Percentiles rank a stretch among this genome's conserved stretches.
phyloP scores from a whole-genome alignment of 2,797 vertebrate species.

The Yasuhikotakia modesta region DNA sequence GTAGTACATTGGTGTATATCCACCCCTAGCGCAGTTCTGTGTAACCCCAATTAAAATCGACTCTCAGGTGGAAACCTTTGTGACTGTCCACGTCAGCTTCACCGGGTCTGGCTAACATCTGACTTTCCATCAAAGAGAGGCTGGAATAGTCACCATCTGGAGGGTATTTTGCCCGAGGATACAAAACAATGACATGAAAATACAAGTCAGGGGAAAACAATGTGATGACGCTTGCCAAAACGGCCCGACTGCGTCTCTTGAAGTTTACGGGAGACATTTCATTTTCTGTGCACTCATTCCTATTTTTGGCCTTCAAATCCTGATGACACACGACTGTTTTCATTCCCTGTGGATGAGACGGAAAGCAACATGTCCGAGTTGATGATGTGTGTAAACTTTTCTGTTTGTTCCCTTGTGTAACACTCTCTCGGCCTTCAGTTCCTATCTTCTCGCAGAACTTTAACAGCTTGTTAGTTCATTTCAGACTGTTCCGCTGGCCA shows the following conservation, averaged over 20 bases:
- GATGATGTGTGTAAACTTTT: constrained; percentile 39
- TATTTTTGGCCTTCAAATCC: constrained; percentile 67
- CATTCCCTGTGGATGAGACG: constrained; percentile 34
- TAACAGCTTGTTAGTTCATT: not conserved
- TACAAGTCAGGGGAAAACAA: constrained; percentile 71
- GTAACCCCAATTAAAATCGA: constrained; percentile 45
- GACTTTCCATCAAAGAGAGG: constrained; percentile 68
- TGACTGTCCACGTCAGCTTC: constrained; percentile 39
- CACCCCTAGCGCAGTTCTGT: constrained; percentile 7
- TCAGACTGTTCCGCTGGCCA: constrained; percentile 23
- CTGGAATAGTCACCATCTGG: constrained; percentile 64
- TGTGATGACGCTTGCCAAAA: constrained; percentile 62
- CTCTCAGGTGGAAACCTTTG: constrained; percentile 39
- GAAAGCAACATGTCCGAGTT: constrained; percentile 27
- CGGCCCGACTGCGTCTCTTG: constrained; percentile 54
- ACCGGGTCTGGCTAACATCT: constrained; percentile 16
- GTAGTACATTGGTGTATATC: constrained; percentile 15
- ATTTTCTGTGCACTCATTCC: constrained; percentile 66
- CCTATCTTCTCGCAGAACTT: constrained; percentile 25
- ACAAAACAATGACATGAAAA: constrained; percentile 73
- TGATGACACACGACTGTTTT: constrained; percentile 65
- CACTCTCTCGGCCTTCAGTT: constrained; percentile 36
- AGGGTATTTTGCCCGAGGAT: constrained; percentile 72
- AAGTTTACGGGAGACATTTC: constrained; percentile 54
- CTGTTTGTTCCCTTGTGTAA: constrained; percentile 30